Conservation (phyloP, 37 sponge, comb jelly and placozoan species). For the Lycopodina hypogea region DNA sequence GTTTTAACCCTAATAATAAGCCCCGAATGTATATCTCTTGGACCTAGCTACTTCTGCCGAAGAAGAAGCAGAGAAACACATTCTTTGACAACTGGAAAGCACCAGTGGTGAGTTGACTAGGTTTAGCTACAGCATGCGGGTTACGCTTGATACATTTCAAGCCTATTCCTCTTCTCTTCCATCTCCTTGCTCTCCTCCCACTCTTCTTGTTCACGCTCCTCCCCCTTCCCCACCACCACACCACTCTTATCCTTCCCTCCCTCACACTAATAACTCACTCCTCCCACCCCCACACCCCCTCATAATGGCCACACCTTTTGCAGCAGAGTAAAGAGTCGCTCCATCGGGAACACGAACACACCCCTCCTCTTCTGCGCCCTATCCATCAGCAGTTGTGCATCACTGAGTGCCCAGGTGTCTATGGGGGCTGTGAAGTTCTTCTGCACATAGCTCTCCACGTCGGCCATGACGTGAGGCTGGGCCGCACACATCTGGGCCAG, state of each 20-base stretch:
- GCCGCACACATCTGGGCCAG: conserved; percentile 74
- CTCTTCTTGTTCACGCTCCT: too few relatives aligned
- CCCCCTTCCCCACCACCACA: not conserved
- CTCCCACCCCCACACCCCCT: conserved; percentile 3
- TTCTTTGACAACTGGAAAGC: too few relatives aligned
- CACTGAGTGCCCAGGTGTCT: conserved; percentile 77
- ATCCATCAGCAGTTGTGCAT: conserved; percentile 74
- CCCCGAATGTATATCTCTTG: too few relatives aligned
- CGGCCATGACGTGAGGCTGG: conserved; percentile 57
- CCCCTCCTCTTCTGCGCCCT: conserved; percentile 47
- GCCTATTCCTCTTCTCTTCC: not conserved
- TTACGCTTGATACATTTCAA: not conserved
- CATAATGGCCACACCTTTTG: conserved; percentile 36
- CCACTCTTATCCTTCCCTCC: not conserved
- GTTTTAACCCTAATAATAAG: too few relatives aligned
- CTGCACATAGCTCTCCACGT: conserved; percentile 70
- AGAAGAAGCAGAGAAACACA: too few relatives aligned
- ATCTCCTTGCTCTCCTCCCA: too few relatives aligned
- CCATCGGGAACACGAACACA: conserved; percentile 68
- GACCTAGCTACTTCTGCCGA: too few relatives aligned
- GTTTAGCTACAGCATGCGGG: too few relatives aligned
- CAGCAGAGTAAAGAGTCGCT: conserved; percentile 63
- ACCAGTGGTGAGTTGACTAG: too few relatives aligned
- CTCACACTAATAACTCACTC: not conserved
- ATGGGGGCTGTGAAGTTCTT: conserved; percentile 76